Conservation (phyloP, 2,797 vertebrate species). For the Falco cherrug region DNA sequence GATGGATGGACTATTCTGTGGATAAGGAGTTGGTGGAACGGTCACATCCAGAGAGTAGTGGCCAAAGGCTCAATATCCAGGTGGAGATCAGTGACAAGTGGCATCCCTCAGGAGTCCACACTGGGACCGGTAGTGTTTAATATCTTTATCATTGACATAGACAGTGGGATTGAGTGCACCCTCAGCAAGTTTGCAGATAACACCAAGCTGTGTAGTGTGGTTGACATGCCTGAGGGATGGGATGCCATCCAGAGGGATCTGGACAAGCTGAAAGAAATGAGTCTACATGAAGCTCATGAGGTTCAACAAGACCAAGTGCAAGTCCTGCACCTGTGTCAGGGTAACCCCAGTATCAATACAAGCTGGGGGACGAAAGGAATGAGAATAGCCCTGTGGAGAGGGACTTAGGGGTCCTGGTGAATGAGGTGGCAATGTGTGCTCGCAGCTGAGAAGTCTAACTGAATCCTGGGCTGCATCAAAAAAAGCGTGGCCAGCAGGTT, state of each 20-base stretch:
- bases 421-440: neutral
- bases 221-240: accelerated
- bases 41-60: neutral
- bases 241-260: neutral
- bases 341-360: neutral
- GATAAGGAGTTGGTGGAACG: neutral
- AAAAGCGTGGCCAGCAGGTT: neutral
- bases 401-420: no score
- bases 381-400: no score
- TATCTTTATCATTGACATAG: neutral
- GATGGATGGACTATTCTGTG: neutral
- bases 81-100: neutral
- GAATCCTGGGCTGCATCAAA: neutral
- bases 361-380: no score
- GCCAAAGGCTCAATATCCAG: neutral
- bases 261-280: neutral
- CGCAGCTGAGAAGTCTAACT: neutral
- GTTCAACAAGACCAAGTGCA: neutral
- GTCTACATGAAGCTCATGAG: neutral
- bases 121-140: neutral
- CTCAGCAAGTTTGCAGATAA: neutral
- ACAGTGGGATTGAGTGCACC: neutral
- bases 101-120: neutral
- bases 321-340: neutral
- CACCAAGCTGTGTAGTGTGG: neutral